phyloP scores from a whole-genome alignment of 1,140 invertebrate genomes.

The Aphelinus certus region DNA sequence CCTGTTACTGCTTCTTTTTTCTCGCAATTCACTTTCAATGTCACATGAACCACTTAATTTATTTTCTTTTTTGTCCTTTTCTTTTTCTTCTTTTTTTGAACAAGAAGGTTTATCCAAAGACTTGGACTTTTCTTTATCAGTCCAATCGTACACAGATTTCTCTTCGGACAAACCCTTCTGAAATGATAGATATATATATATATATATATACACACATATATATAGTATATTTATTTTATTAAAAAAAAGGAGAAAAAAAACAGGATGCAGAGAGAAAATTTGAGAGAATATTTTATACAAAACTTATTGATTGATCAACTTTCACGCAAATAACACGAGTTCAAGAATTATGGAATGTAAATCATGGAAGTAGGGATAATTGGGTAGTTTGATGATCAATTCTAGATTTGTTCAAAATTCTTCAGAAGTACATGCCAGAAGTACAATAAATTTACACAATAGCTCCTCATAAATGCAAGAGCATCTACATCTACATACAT shows the following conservation, averaged over 20 bases:
- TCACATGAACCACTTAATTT: slow-evolving; percentile 45
- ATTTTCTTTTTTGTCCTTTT: slow-evolving; percentile 58
- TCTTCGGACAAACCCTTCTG: slow-evolving; percentile 59
- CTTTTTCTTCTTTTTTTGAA: slow-evolving; percentile 57
- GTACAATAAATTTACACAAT: background rate
- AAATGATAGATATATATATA: slow-evolving; percentile 35
- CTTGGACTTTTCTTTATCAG: slow-evolving; percentile 60
- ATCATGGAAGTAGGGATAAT: background rate
- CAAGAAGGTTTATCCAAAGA: slow-evolving; percentile 60
- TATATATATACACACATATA: slow-evolving; percentile 18
- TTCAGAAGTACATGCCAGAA: slow-evolving; percentile 4
- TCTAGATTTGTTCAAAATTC: background rate
- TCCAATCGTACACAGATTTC: slow-evolving; percentile 58
- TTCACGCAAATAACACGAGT: slow-evolving; percentile 3
- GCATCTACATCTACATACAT: background rate
- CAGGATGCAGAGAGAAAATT: slow-evolving; percentile 1
- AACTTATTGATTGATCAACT: slow-evolving; percentile 7
- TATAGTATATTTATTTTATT: background rate
- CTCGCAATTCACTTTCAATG: slow-evolving; percentile 48
- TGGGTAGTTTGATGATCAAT: background rate
- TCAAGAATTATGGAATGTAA: background rate
- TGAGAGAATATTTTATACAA: background rate
- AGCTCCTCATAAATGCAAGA: slow-evolving; percentile 1
- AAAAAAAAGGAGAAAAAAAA: slow-evolving; percentile 17
- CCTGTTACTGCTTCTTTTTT: slow-evolving; percentile 51